These are phyloP conservation scores for Collichthys lucidus DNA, from an alignment of 2,113 vertebrate genomes.

Conservation along the genomic window DNA sequence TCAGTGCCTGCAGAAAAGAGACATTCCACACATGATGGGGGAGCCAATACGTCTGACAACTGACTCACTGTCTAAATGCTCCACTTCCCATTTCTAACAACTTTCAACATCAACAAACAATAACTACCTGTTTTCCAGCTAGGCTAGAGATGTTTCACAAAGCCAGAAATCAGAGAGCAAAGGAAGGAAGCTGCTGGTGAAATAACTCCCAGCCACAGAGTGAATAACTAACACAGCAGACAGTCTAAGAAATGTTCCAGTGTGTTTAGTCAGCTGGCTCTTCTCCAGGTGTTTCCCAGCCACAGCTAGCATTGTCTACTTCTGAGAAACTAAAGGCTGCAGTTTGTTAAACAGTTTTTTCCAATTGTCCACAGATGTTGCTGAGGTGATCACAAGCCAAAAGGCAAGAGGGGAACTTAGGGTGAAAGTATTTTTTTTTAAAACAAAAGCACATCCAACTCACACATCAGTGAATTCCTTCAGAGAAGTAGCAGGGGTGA, in stretches of 20 bases:
- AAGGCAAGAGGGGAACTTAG: not conserved
- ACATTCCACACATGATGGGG: not conserved
- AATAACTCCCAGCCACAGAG: constrained; percentile 34
- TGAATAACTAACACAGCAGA: constrained; percentile 44
- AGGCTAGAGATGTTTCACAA: constrained; percentile 11
- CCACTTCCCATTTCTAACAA: constrained; percentile 58
- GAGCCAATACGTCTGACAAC: not conserved
- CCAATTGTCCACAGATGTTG: not conserved
- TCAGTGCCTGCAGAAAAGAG: constrained; percentile 8
- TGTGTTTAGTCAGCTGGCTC: constrained; percentile 56
- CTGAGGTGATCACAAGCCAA: not conserved
- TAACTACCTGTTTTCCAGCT: constrained; percentile 17
- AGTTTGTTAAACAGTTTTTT: not conserved
- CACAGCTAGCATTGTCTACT: constrained; percentile 32
- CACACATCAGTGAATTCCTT: constrained; percentile 98
- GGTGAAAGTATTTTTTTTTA: not conserved
- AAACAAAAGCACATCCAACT: constrained; percentile 77
- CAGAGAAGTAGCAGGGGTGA: constrained; percentile 91
- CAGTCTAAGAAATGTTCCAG: constrained; percentile 45
- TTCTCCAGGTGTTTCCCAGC: constrained; percentile 69
- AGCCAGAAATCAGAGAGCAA: constrained; percentile 26
- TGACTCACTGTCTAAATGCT: constrained; percentile 22
- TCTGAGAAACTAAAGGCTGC: constrained; percentile 30
- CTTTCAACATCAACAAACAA: constrained; percentile 51
- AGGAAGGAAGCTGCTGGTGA: constrained; percentile 51